phyloP scores from a whole-genome alignment of 2,888 invertebrate species.

The Meteorus cinctellus region DNA sequence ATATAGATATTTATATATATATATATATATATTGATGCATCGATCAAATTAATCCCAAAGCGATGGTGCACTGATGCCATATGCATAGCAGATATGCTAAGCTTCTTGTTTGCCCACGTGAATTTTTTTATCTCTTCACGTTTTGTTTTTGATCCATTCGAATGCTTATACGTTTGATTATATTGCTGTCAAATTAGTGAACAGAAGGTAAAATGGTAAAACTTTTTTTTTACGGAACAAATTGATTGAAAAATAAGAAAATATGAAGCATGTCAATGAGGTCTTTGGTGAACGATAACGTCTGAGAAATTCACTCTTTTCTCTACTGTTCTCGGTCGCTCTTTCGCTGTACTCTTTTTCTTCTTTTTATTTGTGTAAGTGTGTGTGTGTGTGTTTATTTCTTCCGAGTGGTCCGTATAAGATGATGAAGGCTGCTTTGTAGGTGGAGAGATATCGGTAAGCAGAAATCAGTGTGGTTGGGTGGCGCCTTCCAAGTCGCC shows the following conservation, averaged over 20 bases:
- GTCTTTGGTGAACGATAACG: not conserved
- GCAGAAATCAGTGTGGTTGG: conserved; percentile 69
- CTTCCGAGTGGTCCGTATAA: conserved; percentile 41
- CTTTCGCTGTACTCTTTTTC: not conserved
- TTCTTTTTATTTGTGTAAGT: not conserved
- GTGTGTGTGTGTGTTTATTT: not conserved
- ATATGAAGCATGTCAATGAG: not conserved
- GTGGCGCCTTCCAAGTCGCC: conserved; percentile 65
- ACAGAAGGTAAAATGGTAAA: too few species aligned
- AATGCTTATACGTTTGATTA: not conserved
- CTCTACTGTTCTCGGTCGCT: not conserved
- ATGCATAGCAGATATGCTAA: conserved; percentile 56
- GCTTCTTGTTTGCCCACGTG: conserved; percentile 59
- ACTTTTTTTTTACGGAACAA: too few species aligned
- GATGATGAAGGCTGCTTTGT: conserved; percentile 69
- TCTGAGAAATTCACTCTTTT: not conserved
- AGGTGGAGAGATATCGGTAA: conserved; percentile 66
- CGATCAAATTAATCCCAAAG: conserved; percentile 65
- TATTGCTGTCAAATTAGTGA: not conserved
- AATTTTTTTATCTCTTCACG: conserved; percentile 43
- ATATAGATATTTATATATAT: not conserved
- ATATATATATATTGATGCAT: conserved; percentile 49
- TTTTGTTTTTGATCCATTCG: not conserved
- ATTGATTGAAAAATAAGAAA: not conserved
- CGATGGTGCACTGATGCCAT: conserved; percentile 35